Base-by-base conservation (phyloP, 2,888 invertebrate species). In the Cinara cedri region DNA sequence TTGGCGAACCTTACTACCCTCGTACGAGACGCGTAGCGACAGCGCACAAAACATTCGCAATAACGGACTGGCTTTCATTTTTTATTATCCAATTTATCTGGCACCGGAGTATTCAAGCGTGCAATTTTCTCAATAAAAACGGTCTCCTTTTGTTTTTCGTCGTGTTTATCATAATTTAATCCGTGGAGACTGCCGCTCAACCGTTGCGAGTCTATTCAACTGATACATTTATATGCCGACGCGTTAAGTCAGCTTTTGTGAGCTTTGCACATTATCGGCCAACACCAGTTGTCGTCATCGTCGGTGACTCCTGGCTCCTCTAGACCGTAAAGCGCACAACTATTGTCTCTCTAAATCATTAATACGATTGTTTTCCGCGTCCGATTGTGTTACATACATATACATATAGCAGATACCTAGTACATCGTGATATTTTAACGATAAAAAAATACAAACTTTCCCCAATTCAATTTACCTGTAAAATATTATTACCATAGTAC, bases 231-330 rank as follows among this genome's bases (percentile, higher is more conserved):
- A 55, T 55, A 13, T 63, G 51, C 72, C 62, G 72, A 74, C 14
- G 74, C 74, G 74, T 74, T 51, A 72, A 72, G 62, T 62, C 62
- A 44, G 71, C 71, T 71, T 57, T 71, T 44, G 44, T 19, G 11
- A 62, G 42, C 62, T 10, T 74, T 74, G 51, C 51, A 21, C 51
- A 21, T 16, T 63, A 74, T 72, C 72, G 46, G 21, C 46, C n/a
- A 14, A 16, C 51, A 16, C 42, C 51, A 72, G 60, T 10, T 54
- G 54, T 6, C 34, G 49, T n/a, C 13, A 46, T 42, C 24, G 10
- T 0, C 3, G 8, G 4, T 10, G 4, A 6, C 6, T 34, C 34
- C 34, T 6, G 34, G 44, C 10, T 1, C 60, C 26, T 24, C 34
- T 42, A 16, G 51, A 63, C 74, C 63, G 74, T 74, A 24, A 74